phyloP scores from a whole-genome alignment of 2,797 vertebrate species.

The Poeciliopsis presidionis region DNA sequence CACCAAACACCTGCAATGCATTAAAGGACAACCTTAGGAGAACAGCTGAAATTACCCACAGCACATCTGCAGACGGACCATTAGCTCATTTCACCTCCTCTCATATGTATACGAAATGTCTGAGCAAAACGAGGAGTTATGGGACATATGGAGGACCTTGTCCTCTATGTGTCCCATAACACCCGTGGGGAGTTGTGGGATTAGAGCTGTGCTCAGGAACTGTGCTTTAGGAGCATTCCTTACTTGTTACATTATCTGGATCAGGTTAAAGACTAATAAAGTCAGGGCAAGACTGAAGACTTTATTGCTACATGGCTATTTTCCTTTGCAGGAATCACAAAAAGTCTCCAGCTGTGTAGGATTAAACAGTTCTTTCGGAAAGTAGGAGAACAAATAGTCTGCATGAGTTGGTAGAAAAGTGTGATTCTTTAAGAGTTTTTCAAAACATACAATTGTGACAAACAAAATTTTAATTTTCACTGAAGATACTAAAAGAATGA shows the following conservation, averaged over 20 bases:
- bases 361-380: background rate
- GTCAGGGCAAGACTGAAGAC: slow-evolving; percentile 24
- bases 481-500: too few relatives aligned
- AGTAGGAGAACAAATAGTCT: background rate
- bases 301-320: slow-evolving; percentile 2
- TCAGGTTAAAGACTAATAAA: slow-evolving; percentile 41
- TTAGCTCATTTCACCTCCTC: slow-evolving; percentile 49
- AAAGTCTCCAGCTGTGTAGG: background rate
- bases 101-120: slow-evolving; percentile 21
- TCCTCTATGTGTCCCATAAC: slow-evolving; percentile 43
- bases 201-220: slow-evolving; percentile 21
- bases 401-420: background rate
- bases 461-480: background rate
- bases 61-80: slow-evolving; percentile 47
- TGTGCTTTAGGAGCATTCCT: slow-evolving; percentile 57
- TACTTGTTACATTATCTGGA: slow-evolving; percentile 62
- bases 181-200: slow-evolving; percentile 34
- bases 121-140: slow-evolving; percentile 13
- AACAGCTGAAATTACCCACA: slow-evolving; percentile 30
- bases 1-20: slow-evolving; percentile 38
- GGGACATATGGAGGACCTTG: slow-evolving; percentile 32
- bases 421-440: background rate
- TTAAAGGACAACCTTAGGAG: slow-evolving; percentile 25
- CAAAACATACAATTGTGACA: background rate
- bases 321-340: background rate